phyloP scores from a whole-genome alignment of 2,888 invertebrate genomes.

The Bimastos eiseni region DNA sequence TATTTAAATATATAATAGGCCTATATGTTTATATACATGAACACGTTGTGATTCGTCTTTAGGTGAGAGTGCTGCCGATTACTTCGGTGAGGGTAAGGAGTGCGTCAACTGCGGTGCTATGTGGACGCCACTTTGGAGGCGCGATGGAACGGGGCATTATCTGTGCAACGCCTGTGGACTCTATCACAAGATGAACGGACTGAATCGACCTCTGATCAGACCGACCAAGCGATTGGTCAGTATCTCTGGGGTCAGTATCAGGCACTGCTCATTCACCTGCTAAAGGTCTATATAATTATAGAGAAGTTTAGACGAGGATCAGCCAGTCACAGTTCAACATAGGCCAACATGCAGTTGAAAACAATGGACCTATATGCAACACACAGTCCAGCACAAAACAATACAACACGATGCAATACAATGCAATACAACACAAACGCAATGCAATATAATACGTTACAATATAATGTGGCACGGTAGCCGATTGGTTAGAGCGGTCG shows the following conservation, averaged over 20 bases:
- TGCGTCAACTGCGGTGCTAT: conserved; percentile 97
- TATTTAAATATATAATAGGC: no score
- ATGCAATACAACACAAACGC: neutral
- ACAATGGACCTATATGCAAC: neutral
- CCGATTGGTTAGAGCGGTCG: no score
- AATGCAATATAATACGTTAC: neutral
- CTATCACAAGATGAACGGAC: conserved; percentile 98
- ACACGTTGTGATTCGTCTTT: neutral
- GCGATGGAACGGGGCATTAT: conserved; percentile 95
- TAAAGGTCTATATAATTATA: neutral
- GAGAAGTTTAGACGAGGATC: neutral
- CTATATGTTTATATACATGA: no score
- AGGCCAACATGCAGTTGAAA: neutral
- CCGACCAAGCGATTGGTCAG: conserved; percentile 97
- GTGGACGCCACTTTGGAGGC: conserved; percentile 92
- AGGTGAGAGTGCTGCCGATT: conserved; percentile 33
- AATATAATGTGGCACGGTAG: no score
- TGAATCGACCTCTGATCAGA: conserved; percentile 94
- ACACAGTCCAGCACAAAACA: no score
- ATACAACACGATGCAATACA: neutral
- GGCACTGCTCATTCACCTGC: neutral
- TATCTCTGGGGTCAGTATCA: conserved; percentile 32
- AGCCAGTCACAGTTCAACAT: neutral
- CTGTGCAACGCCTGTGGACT: conserved; percentile 97
- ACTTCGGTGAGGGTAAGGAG: conserved; percentile 79